Evolutionary conservation across 2,797 vertebrate genomes (phyloP).

Genomic region (Melanogrammus aeglefinus): DNA sequence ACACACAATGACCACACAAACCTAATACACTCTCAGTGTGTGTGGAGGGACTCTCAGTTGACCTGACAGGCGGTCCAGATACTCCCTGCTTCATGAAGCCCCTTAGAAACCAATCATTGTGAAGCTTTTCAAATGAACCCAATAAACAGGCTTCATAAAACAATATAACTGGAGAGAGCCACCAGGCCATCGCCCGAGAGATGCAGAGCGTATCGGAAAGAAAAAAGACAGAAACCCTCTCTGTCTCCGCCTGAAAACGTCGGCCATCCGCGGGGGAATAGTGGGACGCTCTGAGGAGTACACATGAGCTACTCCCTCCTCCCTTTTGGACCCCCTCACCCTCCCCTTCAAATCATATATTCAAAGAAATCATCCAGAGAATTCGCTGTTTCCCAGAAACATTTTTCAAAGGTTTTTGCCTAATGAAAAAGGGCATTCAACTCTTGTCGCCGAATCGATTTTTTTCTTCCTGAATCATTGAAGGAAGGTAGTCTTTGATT

Average conservation of each 20-base stretch:
- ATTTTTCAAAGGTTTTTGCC: constrained; percentile 25
- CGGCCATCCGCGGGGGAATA: constrained; percentile 40
- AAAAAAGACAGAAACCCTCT: background rate
- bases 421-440: no score
- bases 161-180: background rate
- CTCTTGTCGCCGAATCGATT: no score
- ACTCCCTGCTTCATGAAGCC: constrained; percentile 30
- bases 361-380: no score
- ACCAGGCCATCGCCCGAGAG: background rate
- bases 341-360: background rate
- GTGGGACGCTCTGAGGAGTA: constrained; percentile 32
- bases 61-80: constrained; percentile 17
- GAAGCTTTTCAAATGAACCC: background rate
- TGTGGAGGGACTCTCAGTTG: background rate
- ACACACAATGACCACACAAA: no score
- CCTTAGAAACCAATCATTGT: constrained; percentile 42
- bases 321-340: constrained; percentile 21
- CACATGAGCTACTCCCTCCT: constrained; percentile 19
- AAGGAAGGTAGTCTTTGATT: constrained; percentile 9
- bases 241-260: constrained; percentile 26
- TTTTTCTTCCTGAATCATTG: no score
- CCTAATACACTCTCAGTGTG: background rate
- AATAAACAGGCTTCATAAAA: background rate
- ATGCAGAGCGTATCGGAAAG: background rate
- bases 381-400: constrained; percentile 32